phyloP scores from a whole-genome alignment of 2,888 invertebrate genomes.

The Trachelus stipa region DNA sequence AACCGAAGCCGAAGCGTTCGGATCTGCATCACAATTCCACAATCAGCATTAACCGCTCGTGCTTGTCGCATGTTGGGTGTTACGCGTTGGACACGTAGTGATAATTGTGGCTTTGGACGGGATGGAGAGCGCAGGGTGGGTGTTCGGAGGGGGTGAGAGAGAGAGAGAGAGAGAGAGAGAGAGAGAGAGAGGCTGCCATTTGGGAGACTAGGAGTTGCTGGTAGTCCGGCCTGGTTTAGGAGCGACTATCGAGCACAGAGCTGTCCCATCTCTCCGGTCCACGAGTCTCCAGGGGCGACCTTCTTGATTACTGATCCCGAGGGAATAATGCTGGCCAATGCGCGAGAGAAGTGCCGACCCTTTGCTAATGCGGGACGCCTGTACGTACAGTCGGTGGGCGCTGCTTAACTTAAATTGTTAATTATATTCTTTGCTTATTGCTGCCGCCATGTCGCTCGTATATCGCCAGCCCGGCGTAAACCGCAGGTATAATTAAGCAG shows the following conservation, averaged over 20 bases:
- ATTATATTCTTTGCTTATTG: not conserved
- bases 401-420: not conserved
- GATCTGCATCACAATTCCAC: constrained; percentile 56
- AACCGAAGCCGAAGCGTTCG: constrained; percentile 25
- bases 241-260: not conserved
- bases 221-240: not conserved
- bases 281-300: not conserved
- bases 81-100: constrained; percentile 38
- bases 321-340: not conserved
- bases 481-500: constrained; percentile 13
- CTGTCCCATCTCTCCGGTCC: not conserved
- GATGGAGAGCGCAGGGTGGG: constrained; percentile 31
- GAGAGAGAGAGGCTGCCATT: not conserved
- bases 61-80: constrained; percentile 32
- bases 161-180: constrained; percentile 25
- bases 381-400: not conserved
- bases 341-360: not conserved
- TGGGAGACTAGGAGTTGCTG: not conserved
- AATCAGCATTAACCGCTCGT: constrained; percentile 53
- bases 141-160: constrained; percentile 29
- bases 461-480: constrained; percentile 2
- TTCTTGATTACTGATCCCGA: not conserved
- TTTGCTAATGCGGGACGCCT: not conserved
- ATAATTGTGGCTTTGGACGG: constrained; percentile 51
- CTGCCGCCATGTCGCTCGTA: not conserved